A percentile compares a stretch with the other conserved stretches of the same genome.
Evolutionary conservation across 1,140 invertebrate species (phyloP).

Genomic region (Dinothrombium tinctorium): DNA sequence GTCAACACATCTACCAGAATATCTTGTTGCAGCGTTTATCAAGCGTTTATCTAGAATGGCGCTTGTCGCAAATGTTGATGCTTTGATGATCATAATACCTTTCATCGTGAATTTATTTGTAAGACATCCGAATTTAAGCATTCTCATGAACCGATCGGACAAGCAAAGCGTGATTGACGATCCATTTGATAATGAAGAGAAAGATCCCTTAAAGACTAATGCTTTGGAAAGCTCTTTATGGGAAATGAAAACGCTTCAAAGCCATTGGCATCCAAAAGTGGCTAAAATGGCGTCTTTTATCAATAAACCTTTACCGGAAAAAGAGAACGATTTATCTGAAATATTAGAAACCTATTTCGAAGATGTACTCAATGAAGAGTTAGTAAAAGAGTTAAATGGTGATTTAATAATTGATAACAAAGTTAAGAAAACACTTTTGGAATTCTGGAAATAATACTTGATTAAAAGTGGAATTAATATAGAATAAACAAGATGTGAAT

Average conservation of each 20-base stretch:
- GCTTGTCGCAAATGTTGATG: constrained; percentile 50
- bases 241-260: constrained; percentile 55
- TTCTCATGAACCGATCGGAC: constrained; percentile 4
- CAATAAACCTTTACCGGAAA: constrained; percentile 32
- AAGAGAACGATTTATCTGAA: constrained; percentile 38
- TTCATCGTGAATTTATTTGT: constrained; percentile 67
- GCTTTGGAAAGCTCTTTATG: constrained; percentile 70
- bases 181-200: constrained; percentile 55
- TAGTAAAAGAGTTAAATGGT: background rate
- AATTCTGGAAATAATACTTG: too few species aligned
- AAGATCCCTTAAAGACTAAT: constrained; percentile 43
- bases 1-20: constrained; percentile 73
- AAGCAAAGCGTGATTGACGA: constrained; percentile 25
- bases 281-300: constrained; percentile 42
- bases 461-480: too few species aligned
- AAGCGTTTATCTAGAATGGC: constrained; percentile 62
- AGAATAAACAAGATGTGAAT: too few species aligned
- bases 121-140: constrained; percentile 37
- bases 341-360: constrained; percentile 25
- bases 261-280: constrained; percentile 44
- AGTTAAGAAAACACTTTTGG: too few species aligned
- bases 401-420: background rate
- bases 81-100: constrained; percentile 47
- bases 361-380: background rate
- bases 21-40: constrained; percentile 71